Base-by-base conservation (phyloP, 2,113 vertebrate species). In the Indicator maculatus region DNA sequence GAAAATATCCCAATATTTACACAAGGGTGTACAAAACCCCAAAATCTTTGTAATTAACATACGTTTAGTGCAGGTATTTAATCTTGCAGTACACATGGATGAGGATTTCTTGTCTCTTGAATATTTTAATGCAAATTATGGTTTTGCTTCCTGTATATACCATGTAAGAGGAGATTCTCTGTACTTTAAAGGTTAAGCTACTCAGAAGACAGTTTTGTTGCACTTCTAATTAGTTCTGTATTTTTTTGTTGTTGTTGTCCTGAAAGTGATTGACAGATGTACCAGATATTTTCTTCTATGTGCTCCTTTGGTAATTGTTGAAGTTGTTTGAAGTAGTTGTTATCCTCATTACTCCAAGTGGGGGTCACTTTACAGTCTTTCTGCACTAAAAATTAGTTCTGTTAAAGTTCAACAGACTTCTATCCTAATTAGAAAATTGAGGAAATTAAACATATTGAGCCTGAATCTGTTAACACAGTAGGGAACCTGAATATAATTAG, bases 41-140 rank as follows among this genome's bases (percentile, higher is more conserved):
- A 76, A 4, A 24, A 16, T n/a, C 11, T 66, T 63, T 66, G 16
- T 53, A 18, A 76, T 53, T 56, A 76, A 61, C 12, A 16, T 12
- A 7, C 2, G n/a, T 41, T 28, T 76, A 33, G 56, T 63, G 6
- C 12, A 56, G 3, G 1, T 67, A 24, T 75, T 82, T 89, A 5
- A 19, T 27, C 5, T 38, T 70, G 6, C 19, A 58, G 31, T 30
- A 47, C 2, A 21, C 0, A 0, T 33, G 2, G 30, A 52, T 27
- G 8, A 59, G 8, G 5, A 20, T 45, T 70, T 73, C 9, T 67
- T 72, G 11, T n/a, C 5, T 70, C 27, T 21, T n/a, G 10, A 56
- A 27, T 1, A 12, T 88, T 76, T 61, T 28, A 63, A 60, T 52
- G 9, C 1, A 83, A 83, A 60, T 52, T 74, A 24, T 36, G 58